Conservation (phyloP, 2,113 vertebrate genomes). For the Albula goreensis region DNA sequence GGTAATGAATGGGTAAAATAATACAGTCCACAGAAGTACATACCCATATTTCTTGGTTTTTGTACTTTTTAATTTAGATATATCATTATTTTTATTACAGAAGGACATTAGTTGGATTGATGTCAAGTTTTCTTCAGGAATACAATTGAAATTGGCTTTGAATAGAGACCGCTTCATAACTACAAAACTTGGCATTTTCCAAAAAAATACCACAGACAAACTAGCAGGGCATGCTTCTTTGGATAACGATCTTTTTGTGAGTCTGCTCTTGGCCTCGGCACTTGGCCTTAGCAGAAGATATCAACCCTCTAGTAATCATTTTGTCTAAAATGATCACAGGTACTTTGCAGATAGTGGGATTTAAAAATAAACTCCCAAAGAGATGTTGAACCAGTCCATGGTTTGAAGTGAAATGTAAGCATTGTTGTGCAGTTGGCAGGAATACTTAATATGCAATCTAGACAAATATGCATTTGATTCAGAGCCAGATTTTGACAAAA, state of each 20-base stretch:
- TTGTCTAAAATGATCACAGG: neutral
- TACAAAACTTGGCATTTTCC: neutral
- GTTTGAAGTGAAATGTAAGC: neutral
- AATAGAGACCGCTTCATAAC: neutral
- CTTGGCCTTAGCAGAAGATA: neutral
- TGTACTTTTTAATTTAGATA: neutral
- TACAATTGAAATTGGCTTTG: slow-evolving; percentile 7
- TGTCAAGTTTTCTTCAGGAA: slow-evolving; percentile 21
- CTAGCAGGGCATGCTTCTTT: neutral
- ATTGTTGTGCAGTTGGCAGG: neutral
- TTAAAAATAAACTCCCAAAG: neutral
- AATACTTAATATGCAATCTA: no score
- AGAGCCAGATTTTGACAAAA: slow-evolving; percentile 1
- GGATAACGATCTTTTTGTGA: neutral
- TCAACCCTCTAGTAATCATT: neutral
- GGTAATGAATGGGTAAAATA: neutral
- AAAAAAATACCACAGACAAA: slow-evolving; percentile 14
- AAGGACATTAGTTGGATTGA: slow-evolving; percentile 37
- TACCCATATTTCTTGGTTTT: neutral
- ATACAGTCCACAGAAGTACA: neutral
- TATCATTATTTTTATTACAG: slow-evolving; percentile 18
- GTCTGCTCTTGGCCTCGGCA: neutral
- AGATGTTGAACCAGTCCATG: neutral
- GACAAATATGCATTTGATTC: neutral
- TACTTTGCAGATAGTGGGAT: neutral